phyloP scores from a whole-genome alignment of 2,797 vertebrate genomes.

The Gila robusta region DNA sequence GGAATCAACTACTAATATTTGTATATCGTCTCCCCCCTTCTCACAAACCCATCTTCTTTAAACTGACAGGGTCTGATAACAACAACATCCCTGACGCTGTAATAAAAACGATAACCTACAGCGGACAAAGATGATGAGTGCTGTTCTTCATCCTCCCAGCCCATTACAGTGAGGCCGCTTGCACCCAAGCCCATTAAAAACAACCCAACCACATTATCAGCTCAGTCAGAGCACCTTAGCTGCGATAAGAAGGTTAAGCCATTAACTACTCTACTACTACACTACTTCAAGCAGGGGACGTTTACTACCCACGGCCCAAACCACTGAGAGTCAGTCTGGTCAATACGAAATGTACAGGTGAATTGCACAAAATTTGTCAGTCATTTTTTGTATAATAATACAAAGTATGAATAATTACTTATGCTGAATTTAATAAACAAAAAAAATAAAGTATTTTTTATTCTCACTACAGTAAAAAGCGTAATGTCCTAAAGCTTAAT shows the following conservation, averaged over 20 bases:
- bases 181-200: conserved; percentile 73
- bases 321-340: not conserved
- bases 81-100: not conserved
- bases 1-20: not conserved
- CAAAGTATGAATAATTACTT: not conserved
- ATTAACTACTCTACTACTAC: conserved; percentile 57
- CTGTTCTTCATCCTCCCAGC: conserved; percentile 50
- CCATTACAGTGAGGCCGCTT: conserved; percentile 58
- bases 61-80: not conserved
- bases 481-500: not conserved
- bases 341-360: not conserved
- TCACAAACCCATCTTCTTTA: conserved; percentile 4
- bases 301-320: conserved; percentile 14
- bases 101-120: not conserved
- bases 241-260: conserved; percentile 73
- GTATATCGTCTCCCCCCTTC: not conserved
- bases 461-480: not conserved
- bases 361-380: not conserved
- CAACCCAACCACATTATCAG: conserved; percentile 68
- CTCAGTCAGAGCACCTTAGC: conserved; percentile 73
- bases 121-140: conserved; percentile 10
- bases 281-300: not conserved
- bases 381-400: not conserved
- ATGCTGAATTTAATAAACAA: not conserved
- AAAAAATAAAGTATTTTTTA: not conserved